A percentile compares a stretch with the other conserved stretches of the same genome.
Evolutionary conservation across 2,113 vertebrate species (phyloP).

Genomic region (Sinosuthora webbiana): DNA sequence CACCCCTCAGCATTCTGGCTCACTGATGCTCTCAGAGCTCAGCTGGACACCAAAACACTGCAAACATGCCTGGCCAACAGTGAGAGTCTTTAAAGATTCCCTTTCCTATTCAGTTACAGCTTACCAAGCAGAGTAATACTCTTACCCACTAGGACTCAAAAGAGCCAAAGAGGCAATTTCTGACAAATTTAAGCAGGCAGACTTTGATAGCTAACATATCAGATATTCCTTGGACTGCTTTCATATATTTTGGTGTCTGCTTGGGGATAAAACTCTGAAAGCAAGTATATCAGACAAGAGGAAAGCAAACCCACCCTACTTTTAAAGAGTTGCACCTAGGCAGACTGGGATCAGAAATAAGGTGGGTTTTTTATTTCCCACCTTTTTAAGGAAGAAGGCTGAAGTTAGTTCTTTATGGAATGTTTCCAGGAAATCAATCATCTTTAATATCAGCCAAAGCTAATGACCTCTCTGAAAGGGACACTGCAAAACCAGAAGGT

Average conservation of each 20-base stretch:
- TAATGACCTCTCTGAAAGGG: background rate
- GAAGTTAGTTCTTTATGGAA: background rate
- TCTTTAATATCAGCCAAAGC: background rate
- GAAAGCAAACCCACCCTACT: background rate
- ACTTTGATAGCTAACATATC: background rate
- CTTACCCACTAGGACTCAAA: background rate
- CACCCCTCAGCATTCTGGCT: background rate
- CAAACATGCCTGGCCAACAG: background rate
- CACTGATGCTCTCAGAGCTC: background rate
- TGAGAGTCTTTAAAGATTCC: background rate
- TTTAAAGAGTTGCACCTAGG: background rate
- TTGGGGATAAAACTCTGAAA: background rate
- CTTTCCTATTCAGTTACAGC: background rate
- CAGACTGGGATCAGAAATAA: background rate
- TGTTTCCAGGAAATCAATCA: background rate
- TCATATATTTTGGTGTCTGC: background rate
- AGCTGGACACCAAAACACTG: background rate
- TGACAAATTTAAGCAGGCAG: background rate
- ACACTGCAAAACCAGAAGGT: background rate
- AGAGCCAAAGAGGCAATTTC: background rate
- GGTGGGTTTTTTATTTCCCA: accelerated
- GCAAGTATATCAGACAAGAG: background rate
- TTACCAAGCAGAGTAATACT: background rate
- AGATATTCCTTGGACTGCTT: background rate
- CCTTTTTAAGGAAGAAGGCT: background rate